Base-by-base conservation (phyloP, 2,797 vertebrate genomes). In the Phaenicophaeus curvirostris region DNA sequence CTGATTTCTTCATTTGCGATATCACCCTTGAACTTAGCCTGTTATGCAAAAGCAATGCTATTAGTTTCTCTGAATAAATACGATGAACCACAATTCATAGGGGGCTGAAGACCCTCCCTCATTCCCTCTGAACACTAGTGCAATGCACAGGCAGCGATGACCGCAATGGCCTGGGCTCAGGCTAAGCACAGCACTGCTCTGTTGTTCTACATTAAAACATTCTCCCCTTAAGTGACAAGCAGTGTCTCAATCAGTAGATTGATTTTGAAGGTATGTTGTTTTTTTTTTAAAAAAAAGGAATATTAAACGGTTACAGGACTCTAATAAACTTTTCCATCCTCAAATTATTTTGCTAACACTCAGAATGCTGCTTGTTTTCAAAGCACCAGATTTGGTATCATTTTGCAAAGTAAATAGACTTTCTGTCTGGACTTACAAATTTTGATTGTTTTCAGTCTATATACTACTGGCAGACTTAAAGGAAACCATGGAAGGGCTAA, bases 1-100 rank as follows among this genome's bases (percentile, higher is more conserved):
- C 98, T 98, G 93, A 99, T 99, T 91, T 99, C 99, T n/a, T 81
- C 96, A 89, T 97, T 99, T 48, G 97, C 98, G 0, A 99, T 98
- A 66, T 98, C 98, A 73, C 98, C 98, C 85, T 98, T 98, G 90
- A 98, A 98, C 91, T 98, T 98, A 55, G 97, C 98, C 99, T 99
- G 91, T 90, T 75, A 84, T 18, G 57, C 54, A 96, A 94, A 96
- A 94, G 95, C 28, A 87, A 35, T 33, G 54, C 41, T 41, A 19
- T 95, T 50, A 96, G 55, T 72, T 20, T 89, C 62, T 58, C 31
- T 9, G 30, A 20, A 46, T 42, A 92, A 90, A 48, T 18, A 31
- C 3, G 25, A 66, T 1, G 10, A 86, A 51, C 21, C n/a, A 66
- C 18, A 58, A 25, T 2, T 59, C 72, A 50, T 7, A 58, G 16